Evolutionary conservation across 1,140 invertebrate genomes (phyloP).

Genomic region (Drosophila sturtevanti): DNA sequence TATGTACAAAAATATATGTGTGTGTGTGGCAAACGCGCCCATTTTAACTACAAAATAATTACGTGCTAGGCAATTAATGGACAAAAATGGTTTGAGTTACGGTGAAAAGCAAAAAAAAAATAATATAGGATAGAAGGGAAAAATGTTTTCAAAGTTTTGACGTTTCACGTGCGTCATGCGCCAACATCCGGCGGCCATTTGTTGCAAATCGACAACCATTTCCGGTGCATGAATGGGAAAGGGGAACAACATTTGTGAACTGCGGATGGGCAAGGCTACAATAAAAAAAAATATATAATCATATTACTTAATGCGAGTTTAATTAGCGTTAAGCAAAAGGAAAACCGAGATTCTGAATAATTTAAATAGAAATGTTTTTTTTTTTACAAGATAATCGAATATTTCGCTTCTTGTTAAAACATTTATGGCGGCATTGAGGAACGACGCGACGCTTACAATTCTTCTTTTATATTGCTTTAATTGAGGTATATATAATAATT

Average conservation of each 20-base stretch:
- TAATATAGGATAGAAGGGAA: constrained; percentile 22
- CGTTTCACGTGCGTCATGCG: constrained; percentile 64
- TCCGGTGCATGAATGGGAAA: constrained; percentile 53
- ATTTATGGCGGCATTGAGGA: too few species aligned
- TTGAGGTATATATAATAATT: too few species aligned
- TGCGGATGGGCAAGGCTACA: constrained; percentile 24
- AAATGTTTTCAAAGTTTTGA: constrained; percentile 18
- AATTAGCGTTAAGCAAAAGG: constrained; percentile 20
- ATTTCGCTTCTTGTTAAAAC: too few species aligned
- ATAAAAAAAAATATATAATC: constrained; percentile 48
- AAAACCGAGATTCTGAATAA: not conserved
- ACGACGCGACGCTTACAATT: too few species aligned
- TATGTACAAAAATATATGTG: too few species aligned
- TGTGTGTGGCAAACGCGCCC: constrained; percentile 48
- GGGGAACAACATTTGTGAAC: constrained; percentile 55
- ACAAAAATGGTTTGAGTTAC: constrained; percentile 67
- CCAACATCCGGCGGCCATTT: constrained; percentile 78
- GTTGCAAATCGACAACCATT: constrained; percentile 76
- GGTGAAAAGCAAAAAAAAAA: constrained; percentile 6
- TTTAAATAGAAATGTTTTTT: too few species aligned
- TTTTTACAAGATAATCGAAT: not conserved
- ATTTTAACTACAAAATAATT: constrained; percentile 79
- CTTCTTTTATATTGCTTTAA: too few species aligned
- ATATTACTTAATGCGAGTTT: constrained; percentile 55
- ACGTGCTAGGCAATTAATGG: constrained; percentile 79